Evolutionary conservation across 2,888 invertebrate genomes (phyloP).

Genomic region (Neria commutata): DNA sequence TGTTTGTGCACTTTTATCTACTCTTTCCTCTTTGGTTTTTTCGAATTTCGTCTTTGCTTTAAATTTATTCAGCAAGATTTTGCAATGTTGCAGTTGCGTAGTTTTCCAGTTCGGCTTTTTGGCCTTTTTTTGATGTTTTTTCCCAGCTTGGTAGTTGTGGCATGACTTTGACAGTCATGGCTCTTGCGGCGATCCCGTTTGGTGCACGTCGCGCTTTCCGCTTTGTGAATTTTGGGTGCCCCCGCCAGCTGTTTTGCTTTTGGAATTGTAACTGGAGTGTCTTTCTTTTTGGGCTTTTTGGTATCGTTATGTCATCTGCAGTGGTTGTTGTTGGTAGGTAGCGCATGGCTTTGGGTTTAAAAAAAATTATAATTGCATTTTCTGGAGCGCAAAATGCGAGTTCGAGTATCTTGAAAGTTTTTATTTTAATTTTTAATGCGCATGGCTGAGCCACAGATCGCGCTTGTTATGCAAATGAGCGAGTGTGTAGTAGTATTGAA

Average conservation of each 20-base stretch:
- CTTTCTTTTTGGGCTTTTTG: conserved; percentile 13
- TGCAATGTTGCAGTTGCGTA: conserved; percentile 36
- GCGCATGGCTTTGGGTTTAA: conserved; percentile 24
- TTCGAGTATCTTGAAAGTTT: conserved; percentile 3
- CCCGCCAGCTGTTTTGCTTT: background rate
- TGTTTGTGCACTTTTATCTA: conserved; percentile 15
- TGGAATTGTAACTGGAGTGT: too few relatives aligned
- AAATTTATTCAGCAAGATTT: conserved; percentile 32
- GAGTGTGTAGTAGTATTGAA: background rate
- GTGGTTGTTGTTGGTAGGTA: background rate
- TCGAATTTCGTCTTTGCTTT: background rate
- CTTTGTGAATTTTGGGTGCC: conserved; percentile 25
- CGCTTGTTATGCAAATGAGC: background rate
- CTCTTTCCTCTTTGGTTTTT: background rate
- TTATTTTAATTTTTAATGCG: background rate
- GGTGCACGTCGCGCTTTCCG: too few relatives aligned
- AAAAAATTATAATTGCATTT: conserved; percentile 29
- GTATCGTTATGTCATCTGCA: conserved; percentile 16
- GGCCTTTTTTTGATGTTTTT: background rate
- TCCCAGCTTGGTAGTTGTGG: conserved; percentile 7
- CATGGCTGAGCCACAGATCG: background rate
- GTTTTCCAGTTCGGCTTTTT: conserved; percentile 12
- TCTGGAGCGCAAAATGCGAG: conserved; percentile 25
- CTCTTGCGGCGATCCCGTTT: background rate
- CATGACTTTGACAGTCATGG: conserved; percentile 28